Percentiles rank a stretch among this genome's conserved stretches.
Evolutionary conservation across 2,888 invertebrate species (phyloP).

Genomic region (Agrotis clavis): DNA sequence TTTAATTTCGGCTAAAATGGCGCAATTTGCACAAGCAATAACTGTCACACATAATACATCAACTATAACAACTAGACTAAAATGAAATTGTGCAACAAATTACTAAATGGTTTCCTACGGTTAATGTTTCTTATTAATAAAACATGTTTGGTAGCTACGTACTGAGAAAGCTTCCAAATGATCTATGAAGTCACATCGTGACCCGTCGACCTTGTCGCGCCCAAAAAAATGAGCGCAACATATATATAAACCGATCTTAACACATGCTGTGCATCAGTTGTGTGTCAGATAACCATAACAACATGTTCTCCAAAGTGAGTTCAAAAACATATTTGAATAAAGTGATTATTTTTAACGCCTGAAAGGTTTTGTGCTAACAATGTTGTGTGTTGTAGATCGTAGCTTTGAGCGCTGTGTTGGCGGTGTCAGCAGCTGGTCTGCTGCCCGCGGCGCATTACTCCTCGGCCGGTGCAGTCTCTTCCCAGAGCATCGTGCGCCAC

Average conservation of each 20-base stretch:
- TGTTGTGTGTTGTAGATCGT: slow-evolving; percentile 73
- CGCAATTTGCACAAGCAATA: slow-evolving; percentile 34
- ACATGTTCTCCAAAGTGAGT: slow-evolving; percentile 87
- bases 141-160: slow-evolving; percentile 52
- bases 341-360: not conserved
- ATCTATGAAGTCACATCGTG: slow-evolving; percentile 72
- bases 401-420: slow-evolving; percentile 80
- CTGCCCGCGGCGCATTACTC: slow-evolving; percentile 83
- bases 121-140: slow-evolving; percentile 48
- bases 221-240: slow-evolving; percentile 74
- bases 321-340: not conserved
- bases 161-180: slow-evolving; percentile 63
- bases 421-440: slow-evolving; percentile 81
- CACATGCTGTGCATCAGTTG: slow-evolving; percentile 79
- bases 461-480: slow-evolving; percentile 80
- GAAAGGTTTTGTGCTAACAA: slow-evolving; percentile 6
- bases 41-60: slow-evolving; percentile 45
- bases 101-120: slow-evolving; percentile 47
- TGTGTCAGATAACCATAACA: slow-evolving; percentile 71
- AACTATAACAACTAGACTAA: slow-evolving; percentile 49
- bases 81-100: slow-evolving; percentile 54
- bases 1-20: slow-evolving; percentile 20
- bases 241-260: slow-evolving; percentile 82
- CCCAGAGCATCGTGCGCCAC: slow-evolving; percentile 86
- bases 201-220: slow-evolving; percentile 84